Evolutionary conservation across 2,888 invertebrate genomes (phyloP).

Genomic region (Escarpia spicata): DNA sequence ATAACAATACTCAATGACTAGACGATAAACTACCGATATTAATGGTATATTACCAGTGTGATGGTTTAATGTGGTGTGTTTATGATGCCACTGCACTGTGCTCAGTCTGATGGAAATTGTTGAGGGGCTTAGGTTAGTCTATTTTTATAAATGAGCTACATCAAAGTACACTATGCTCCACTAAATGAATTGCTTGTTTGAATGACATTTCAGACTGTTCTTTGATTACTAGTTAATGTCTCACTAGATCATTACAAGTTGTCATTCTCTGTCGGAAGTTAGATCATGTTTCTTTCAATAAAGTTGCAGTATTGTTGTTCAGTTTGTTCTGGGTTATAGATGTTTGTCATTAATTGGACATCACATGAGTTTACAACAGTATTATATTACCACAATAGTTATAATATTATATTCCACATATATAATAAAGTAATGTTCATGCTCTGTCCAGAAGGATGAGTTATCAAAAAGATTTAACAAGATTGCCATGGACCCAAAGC

Average conservation of each 20-base stretch:
- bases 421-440: no score
- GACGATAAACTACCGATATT: background rate
- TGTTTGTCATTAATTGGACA: no score
- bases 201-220: background rate
- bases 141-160: background rate
- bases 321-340: background rate
- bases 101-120: background rate
- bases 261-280: background rate
- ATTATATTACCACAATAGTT: no score
- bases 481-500: no score
- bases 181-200: background rate
- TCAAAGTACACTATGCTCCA: background rate
- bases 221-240: background rate
- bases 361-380: no score
- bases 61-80: background rate
- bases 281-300: constrained; percentile 6
- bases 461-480: no score
- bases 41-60: background rate
- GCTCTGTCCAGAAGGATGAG: no score
- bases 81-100: no score
- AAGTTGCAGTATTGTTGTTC: constrained; percentile 10
- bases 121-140: background rate
- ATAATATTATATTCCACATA: no score
- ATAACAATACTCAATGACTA: background rate
- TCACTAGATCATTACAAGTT: background rate